These are phyloP conservation scores for Chouioia cunea DNA, from an alignment of 2,888 invertebrate species.

Conservation along the genomic window DNA sequence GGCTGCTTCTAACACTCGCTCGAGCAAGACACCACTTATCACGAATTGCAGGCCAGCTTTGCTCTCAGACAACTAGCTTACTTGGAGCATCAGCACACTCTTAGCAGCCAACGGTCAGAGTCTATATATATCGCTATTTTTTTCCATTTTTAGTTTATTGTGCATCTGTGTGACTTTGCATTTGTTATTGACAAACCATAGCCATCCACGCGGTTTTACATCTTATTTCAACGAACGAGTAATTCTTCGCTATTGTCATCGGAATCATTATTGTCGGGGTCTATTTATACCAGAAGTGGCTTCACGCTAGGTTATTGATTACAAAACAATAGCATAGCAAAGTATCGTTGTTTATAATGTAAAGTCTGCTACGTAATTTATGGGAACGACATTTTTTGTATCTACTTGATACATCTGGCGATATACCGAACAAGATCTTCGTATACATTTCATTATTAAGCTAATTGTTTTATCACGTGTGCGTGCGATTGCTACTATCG, in stretches of 20 bases:
- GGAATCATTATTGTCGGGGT: too few relatives aligned
- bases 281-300: too few relatives aligned
- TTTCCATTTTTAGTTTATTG: background rate
- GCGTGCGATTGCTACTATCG: slow-evolving; percentile 23
- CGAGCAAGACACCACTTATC: background rate
- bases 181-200: too few relatives aligned
- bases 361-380: too few relatives aligned
- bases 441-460: slow-evolving; percentile 21
- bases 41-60: slow-evolving; percentile 2
- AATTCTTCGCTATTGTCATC: too few relatives aligned
- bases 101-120: slow-evolving; percentile 28
- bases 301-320: too few relatives aligned
- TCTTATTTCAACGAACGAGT: background rate
- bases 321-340: too few relatives aligned
- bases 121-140: background rate
- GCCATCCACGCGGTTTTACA: too few relatives aligned
- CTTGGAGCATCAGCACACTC: slow-evolving; percentile 14
- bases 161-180: too few relatives aligned
- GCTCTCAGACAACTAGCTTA: slow-evolving; percentile 13
- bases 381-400: too few relatives aligned
- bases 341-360: too few relatives aligned
- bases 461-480: slow-evolving; percentile 13
- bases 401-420: too few relatives aligned
- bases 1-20: slow-evolving; percentile 17
- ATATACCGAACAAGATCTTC: background rate